A percentile compares a stretch with the other conserved stretches of the same genome.
Conservation (phyloP, 2,888 invertebrate species). For the Nemoura dubitans region DNA sequence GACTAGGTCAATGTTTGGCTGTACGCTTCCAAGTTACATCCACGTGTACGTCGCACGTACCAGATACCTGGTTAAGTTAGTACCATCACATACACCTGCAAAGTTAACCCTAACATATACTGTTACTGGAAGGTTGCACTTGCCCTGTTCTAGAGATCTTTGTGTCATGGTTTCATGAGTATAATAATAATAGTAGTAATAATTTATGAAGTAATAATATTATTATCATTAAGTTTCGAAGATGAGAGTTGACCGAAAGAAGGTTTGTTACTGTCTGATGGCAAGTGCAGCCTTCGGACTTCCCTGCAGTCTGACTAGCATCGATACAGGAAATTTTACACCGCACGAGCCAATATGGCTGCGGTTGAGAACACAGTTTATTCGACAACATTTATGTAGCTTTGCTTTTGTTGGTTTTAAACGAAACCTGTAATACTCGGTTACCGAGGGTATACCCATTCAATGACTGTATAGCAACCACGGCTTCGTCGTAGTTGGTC, state of each 20-base stretch:
- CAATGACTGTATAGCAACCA: conserved; percentile 94
- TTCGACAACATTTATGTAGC: conserved; percentile 53
- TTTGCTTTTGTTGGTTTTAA: conserved; percentile 93
- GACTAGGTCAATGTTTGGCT: conserved; percentile 53
- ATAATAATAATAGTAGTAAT: conserved; percentile 12
- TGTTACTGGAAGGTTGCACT: conserved; percentile 50
- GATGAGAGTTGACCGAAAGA: background rate
- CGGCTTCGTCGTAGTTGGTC: conserved; percentile 98
- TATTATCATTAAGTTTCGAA: background rate
- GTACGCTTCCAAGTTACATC: conserved; percentile 50
- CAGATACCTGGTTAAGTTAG: conserved; percentile 44
- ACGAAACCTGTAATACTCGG: conserved; percentile 95
- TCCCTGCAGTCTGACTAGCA: conserved; percentile 51
- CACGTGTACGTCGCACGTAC: conserved; percentile 50
- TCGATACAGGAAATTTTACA: conserved; percentile 51
- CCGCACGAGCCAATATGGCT: conserved; percentile 52
- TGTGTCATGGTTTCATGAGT: background rate
- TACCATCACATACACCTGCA: conserved; percentile 49
- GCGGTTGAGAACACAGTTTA: conserved; percentile 51
- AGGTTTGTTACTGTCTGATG: conserved; percentile 34
- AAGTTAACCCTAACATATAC: conserved; percentile 49
- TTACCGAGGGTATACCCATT: conserved; percentile 96
- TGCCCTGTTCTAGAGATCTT: conserved; percentile 44
- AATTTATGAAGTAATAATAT: background rate
- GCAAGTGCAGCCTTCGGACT: conserved; percentile 50